Conservation (phyloP, 1,140 invertebrate genomes). For the Drosophila teissieri region DNA sequence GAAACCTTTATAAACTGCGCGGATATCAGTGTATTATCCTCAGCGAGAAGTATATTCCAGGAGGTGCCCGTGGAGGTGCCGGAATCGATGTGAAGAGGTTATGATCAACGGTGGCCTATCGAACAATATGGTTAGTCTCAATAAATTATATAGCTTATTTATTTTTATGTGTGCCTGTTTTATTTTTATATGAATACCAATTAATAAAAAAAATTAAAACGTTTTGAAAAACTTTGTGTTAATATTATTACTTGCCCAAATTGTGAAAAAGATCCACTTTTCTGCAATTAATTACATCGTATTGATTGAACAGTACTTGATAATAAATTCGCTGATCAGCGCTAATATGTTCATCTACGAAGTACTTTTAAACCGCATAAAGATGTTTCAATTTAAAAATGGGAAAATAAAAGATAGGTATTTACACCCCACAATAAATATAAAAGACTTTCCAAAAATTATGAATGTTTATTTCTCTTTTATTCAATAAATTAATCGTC, state of each 20-base stretch:
- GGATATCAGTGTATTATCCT: constrained; percentile 86
- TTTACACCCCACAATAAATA: background rate
- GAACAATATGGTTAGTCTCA: constrained; percentile 37
- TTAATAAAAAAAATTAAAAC: too few species aligned
- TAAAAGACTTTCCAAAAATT: background rate
- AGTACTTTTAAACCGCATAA: too few species aligned
- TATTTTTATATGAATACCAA: too few species aligned
- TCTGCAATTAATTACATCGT: too few species aligned
- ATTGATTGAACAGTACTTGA: background rate
- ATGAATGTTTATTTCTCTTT: constrained; percentile 66
- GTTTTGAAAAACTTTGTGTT: too few species aligned
- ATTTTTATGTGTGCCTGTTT: background rate
- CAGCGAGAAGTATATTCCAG: constrained; percentile 29
- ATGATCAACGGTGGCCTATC: background rate
- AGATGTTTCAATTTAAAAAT: too few species aligned
- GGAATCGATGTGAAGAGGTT: background rate
- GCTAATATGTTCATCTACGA: too few species aligned
- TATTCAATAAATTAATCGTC: constrained; percentile 65
- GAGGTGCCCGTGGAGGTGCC: constrained; percentile 53
- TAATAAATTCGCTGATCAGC: too few species aligned
- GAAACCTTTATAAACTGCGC: constrained; percentile 89
- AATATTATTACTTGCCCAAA: too few species aligned
- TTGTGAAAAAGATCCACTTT: too few species aligned
- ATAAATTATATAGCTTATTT: constrained; percentile 6
- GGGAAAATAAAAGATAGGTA: background rate